A percentile compares a stretch with the other conserved stretches of the same genome.
phyloP scores from a whole-genome alignment of 2,888 invertebrate genomes.

The Caenorhabditis doughertyi region DNA sequence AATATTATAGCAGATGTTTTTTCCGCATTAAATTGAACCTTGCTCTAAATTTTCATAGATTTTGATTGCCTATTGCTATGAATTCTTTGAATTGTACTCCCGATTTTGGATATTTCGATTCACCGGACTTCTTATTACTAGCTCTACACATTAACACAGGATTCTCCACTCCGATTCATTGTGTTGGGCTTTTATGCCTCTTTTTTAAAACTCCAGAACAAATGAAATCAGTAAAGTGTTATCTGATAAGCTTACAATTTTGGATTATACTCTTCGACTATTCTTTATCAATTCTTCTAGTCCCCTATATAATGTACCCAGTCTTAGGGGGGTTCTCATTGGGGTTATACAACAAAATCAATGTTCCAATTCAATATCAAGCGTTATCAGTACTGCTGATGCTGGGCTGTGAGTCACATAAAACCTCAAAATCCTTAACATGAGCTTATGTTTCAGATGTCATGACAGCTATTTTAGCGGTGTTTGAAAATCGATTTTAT shows the following conservation, averaged over 20 bases:
- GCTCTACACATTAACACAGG: slow-evolving; percentile 10
- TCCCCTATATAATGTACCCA: background rate
- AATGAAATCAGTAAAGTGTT: slow-evolving; percentile 23
- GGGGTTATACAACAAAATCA: background rate
- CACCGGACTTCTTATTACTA: slow-evolving; percentile 14
- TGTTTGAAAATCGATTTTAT: background rate
- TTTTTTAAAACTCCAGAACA: slow-evolving; percentile 19
- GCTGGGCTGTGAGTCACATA: background rate
- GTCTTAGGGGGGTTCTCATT: background rate
- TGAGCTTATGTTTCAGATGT: background rate
- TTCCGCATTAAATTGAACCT: no score
- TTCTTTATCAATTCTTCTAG: background rate
- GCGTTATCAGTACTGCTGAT: background rate
- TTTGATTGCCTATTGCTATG: no score
- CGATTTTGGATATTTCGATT: background rate
- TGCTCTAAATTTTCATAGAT: no score
- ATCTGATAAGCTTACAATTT: background rate
- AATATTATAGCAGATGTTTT: no score
- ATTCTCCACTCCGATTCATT: slow-evolving; percentile 10
- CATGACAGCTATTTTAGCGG: background rate
- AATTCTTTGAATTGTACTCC: no score
- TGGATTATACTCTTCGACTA: slow-evolving; percentile 2
- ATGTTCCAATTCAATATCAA: background rate
- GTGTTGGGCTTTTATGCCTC: slow-evolving; percentile 15
- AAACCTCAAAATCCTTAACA: no score